These are phyloP conservation scores for Melitaea athalia DNA, from an alignment of 2,888 invertebrate species.

Conservation along the genomic window DNA sequence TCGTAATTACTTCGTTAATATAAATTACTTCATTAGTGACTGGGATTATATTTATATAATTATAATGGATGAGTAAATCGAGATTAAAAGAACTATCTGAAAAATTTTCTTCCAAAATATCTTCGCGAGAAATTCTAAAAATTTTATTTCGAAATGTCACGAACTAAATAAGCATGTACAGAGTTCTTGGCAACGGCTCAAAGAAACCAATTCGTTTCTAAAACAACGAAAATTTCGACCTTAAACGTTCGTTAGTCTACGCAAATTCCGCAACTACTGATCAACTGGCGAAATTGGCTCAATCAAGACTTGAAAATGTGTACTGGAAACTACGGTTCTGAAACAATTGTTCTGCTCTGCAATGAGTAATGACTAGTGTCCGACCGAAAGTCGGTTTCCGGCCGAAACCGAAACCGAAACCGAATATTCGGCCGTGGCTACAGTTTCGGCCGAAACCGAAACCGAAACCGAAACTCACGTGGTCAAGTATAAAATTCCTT, in stretches of 20 bases:
- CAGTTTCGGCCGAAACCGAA: too few species aligned
- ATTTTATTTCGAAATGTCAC: conserved; percentile 13
- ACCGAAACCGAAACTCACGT: too few species aligned
- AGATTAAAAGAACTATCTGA: not conserved
- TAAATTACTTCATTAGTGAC: too few species aligned
- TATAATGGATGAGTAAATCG: too few species aligned
- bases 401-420: too few species aligned
- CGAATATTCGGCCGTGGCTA: too few species aligned
- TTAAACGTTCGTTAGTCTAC: not conserved
- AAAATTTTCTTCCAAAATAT: not conserved
- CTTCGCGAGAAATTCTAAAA: not conserved
- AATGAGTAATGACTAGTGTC: not conserved
- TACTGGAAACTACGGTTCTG: not conserved
- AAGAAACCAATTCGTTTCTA: conserved; percentile 19
- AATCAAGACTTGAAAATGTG: conserved; percentile 1
- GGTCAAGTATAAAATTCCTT: too few species aligned
- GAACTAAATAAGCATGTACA: conserved; percentile 15
- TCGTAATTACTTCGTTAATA: not conserved
- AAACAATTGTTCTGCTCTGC: not conserved
- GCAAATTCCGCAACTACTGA: conserved; percentile 4
- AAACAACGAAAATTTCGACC: conserved; percentile 16
- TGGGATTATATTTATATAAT: too few species aligned
- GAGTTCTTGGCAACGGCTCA: conserved; percentile 25
- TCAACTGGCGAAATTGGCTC: not conserved
- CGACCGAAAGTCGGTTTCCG: too few species aligned